Percentiles rank a stretch among this genome's conserved stretches.
Conservation (phyloP, 2,888 invertebrate species). For the Nomada ferruginata region DNA sequence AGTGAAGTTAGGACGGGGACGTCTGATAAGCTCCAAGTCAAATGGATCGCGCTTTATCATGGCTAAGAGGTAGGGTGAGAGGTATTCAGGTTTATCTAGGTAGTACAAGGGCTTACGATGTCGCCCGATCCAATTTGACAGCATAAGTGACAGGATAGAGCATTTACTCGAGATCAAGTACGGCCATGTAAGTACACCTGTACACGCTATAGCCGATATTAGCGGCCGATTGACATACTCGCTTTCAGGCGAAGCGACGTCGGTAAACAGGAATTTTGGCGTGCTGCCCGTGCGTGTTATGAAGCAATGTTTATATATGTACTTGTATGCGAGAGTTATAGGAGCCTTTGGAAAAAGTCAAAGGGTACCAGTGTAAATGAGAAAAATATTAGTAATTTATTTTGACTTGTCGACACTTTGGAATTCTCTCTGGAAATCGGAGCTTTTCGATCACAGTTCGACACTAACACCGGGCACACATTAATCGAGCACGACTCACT, state of each 20-base stretch:
- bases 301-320: too few relatives aligned
- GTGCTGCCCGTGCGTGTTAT: not conserved
- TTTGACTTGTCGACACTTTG: too few relatives aligned
- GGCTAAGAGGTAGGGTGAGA: constrained; percentile 40
- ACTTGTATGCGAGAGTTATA: too few relatives aligned
- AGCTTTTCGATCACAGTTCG: too few relatives aligned
- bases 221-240: constrained; percentile 52
- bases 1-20: constrained; percentile 4
- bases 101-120: constrained; percentile 60
- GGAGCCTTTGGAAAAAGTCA: too few relatives aligned
- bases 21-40: constrained; percentile 64
- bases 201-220: constrained; percentile 53
- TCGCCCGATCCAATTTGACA: constrained; percentile 62
- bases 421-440: too few relatives aligned
- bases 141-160: constrained; percentile 64
- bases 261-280: constrained; percentile 37
- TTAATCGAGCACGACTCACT: constrained; percentile 4
- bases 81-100: constrained; percentile 58
- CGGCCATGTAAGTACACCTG: constrained; percentile 38
- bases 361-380: too few relatives aligned
- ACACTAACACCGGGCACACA: not conserved
- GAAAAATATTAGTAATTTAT: too few relatives aligned
- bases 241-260: constrained; percentile 35
- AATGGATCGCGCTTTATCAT: constrained; percentile 66
- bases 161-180: constrained; percentile 59